Conservation (phyloP, 92 coral and sea anemone species). For the Actinernus sp. region DNA sequence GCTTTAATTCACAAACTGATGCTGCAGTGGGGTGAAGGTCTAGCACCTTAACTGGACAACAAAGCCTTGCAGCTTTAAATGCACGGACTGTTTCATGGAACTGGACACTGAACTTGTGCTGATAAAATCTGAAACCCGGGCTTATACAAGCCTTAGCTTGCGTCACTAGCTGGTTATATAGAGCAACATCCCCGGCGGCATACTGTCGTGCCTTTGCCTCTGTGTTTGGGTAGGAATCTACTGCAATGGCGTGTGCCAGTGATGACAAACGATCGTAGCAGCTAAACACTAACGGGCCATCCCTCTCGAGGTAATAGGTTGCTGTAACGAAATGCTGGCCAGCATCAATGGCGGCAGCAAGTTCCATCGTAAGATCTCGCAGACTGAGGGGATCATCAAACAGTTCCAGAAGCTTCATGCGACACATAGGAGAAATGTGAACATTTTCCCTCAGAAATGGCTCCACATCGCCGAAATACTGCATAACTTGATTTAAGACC, state of each 20-base stretch:
- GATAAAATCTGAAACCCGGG: conserved; percentile 58
- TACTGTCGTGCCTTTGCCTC: conserved; percentile 66
- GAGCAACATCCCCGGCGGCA: conserved; percentile 17
- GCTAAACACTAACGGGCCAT: conserved; percentile 34
- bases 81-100: conserved; percentile 63
- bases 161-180: conserved; percentile 32
- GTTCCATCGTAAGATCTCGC: conserved; percentile 36
- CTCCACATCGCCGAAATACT: conserved; percentile 34
- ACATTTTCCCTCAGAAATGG: conserved; percentile 44
- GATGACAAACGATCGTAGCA: conserved; percentile 32
- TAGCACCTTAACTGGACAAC: conserved; percentile 64
- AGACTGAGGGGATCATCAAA: conserved; percentile 43
- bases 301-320: conserved; percentile 40
- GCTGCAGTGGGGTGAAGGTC: conserved; percentile 51
- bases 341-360: conserved; percentile 56
- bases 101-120: conserved; percentile 65
- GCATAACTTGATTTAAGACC: conserved; percentile 45
- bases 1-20: conserved; percentile 48
- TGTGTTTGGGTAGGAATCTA: conserved; percentile 59
- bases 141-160: conserved; percentile 58
- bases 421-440: conserved; percentile 24
- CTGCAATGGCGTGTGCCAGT: conserved; percentile 50
- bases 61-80: conserved; percentile 59
- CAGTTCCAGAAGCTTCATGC: conserved; percentile 23
- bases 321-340: conserved; percentile 48